Conservation (phyloP, 2,797 vertebrate genomes). For the Sparidentex hasta region DNA sequence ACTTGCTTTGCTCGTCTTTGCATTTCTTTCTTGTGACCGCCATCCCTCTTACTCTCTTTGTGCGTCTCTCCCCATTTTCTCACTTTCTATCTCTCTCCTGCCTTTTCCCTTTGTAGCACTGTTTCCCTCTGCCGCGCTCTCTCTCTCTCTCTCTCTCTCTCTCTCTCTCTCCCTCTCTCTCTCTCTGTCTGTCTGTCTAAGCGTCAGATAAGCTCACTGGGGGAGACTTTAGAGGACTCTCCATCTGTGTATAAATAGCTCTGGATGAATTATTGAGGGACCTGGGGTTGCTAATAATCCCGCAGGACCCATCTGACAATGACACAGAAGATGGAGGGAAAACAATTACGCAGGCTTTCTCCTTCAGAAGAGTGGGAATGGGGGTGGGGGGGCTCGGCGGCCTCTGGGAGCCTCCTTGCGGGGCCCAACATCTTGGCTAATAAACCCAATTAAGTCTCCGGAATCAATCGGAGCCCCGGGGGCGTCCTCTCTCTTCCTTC, state of each 20-base stretch:
- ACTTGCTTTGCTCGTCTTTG: slow-evolving; percentile 59
- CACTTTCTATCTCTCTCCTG: slow-evolving; percentile 41
- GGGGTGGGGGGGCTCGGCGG: slow-evolving; percentile 53
- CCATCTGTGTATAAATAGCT: slow-evolving; percentile 90
- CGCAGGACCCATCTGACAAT: slow-evolving; percentile 87
- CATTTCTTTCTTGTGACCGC: slow-evolving; percentile 66
- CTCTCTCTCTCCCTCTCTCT: slow-evolving; percentile 77
- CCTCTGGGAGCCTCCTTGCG: slow-evolving; percentile 80
- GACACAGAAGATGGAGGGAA: slow-evolving; percentile 89
- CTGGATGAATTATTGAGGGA: slow-evolving; percentile 90
- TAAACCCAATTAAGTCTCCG: slow-evolving; percentile 87
- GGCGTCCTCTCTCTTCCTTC: slow-evolving; percentile 80
- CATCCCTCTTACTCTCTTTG: slow-evolving; percentile 69
- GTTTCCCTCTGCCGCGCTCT: slow-evolving; percentile 55
- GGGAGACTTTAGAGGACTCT: slow-evolving; percentile 89
- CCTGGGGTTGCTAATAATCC: slow-evolving; percentile 89
- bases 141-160: slow-evolving; percentile 59
- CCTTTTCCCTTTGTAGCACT: slow-evolving; percentile 68
- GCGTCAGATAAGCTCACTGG: slow-evolving; percentile 87
- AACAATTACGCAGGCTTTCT: slow-evolving; percentile 88
- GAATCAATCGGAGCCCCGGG: slow-evolving; percentile 84
- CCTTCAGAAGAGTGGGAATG: slow-evolving; percentile 80
- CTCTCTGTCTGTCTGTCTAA: slow-evolving; percentile 79
- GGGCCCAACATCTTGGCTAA: slow-evolving; percentile 86
- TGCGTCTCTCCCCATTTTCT: slow-evolving; percentile 61